Percentiles rank a stretch among this genome's conserved stretches.
Conservation (phyloP, 2,888 invertebrate genomes). For the Axea sp. region DNA sequence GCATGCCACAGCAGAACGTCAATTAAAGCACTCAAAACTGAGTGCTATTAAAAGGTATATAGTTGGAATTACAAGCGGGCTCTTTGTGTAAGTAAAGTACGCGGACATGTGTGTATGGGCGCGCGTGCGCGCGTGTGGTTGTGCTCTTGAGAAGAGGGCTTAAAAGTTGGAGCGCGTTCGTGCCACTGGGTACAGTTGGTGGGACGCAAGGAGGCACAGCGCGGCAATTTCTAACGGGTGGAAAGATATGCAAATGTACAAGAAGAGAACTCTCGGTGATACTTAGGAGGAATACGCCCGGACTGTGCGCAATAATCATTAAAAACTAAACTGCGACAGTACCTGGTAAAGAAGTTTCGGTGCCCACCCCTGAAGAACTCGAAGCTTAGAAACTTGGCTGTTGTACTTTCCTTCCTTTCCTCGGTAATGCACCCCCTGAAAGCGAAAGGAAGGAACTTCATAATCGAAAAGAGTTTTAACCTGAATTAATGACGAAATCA, state of each 20-base stretch:
- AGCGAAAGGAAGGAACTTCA: constrained; percentile 34
- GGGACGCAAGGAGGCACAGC: constrained; percentile 59
- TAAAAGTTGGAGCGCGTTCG: constrained; percentile 73
- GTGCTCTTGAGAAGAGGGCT: constrained; percentile 64
- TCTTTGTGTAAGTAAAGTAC: constrained; percentile 27
- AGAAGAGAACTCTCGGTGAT: constrained; percentile 70
- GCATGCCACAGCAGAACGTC: constrained; percentile 70
- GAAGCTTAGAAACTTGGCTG: constrained; percentile 46
- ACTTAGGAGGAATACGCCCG: constrained; percentile 70
- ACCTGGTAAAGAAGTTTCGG: constrained; percentile 37
- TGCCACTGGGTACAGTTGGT: constrained; percentile 66
- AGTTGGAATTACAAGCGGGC: constrained; percentile 70
- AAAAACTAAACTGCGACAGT: constrained; percentile 74
- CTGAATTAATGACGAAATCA: constrained; percentile 34
- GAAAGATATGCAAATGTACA: constrained; percentile 77
- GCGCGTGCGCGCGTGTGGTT: constrained; percentile 3
- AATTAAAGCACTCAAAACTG: constrained; percentile 75
- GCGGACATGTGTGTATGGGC: constrained; percentile 2
- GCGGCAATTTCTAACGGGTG: constrained; percentile 74
- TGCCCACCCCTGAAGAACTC: constrained; percentile 38
- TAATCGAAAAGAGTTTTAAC: constrained; percentile 25
- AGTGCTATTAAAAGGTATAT: constrained; percentile 73
- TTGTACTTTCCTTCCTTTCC: constrained; percentile 7
- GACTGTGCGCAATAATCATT: constrained; percentile 75
- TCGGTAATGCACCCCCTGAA: neutral